A percentile compares a stretch with the other conserved stretches of the same genome.
phyloP scores from a whole-genome alignment of 2,797 vertebrate genomes.

The Lacerta agilis region DNA sequence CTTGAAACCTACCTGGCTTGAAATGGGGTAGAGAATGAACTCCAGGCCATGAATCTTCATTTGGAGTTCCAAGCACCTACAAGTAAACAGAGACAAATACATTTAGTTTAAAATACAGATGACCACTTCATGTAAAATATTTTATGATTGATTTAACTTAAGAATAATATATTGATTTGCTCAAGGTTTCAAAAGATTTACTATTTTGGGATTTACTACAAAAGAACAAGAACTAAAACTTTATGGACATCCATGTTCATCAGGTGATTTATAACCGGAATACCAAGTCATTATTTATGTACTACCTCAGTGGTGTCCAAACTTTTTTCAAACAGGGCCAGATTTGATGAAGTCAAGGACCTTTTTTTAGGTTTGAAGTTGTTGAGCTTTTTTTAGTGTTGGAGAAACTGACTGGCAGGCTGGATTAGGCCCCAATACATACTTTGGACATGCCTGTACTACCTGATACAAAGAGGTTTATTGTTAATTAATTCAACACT shows the following conservation, averaged over 20 bases:
- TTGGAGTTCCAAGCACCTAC: slow-evolving; percentile 91
- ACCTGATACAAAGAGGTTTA: neutral
- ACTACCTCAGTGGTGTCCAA: too few relatives aligned
- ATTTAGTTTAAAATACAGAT: slow-evolving; percentile 24
- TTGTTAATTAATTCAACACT: neutral
- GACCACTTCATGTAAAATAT: neutral
- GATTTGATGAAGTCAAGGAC: too few relatives aligned
- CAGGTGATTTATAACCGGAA: neutral
- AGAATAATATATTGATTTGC: neutral
- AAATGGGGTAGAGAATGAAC: slow-evolving; percentile 92
- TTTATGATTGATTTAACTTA: neutral
- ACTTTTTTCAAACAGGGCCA: too few relatives aligned
- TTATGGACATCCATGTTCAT: neutral
- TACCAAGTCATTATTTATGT: neutral
- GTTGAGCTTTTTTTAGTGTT: too few relatives aligned
- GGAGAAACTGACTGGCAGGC: too few relatives aligned
- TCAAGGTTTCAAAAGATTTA: neutral
- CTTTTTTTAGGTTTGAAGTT: too few relatives aligned
- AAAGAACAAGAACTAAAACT: neutral
- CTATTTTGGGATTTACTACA: neutral
- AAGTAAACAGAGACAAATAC: slow-evolving; percentile 31
- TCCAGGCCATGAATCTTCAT: slow-evolving; percentile 91
- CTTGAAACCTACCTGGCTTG: slow-evolving; percentile 85
- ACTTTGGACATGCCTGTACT: neutral
- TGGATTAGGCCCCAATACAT: too few relatives aligned